Evolutionary conservation across 2,797 vertebrate genomes (phyloP), one percentile per base, ranked within the genome.

Genomic region (Micromesistius poutassou): DNA sequence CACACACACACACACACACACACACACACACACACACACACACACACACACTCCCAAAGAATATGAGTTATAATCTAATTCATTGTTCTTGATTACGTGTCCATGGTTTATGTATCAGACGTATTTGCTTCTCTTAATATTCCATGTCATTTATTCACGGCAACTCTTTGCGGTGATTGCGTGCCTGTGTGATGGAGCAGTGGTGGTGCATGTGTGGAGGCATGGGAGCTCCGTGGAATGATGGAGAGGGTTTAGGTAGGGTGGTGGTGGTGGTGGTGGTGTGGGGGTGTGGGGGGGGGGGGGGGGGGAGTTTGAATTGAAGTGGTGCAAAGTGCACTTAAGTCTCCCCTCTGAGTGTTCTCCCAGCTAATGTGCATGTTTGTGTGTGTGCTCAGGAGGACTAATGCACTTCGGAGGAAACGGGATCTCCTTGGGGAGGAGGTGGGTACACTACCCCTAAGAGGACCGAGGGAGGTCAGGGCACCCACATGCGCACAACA

Each of bases 391-490:
- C 40, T 96, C 95, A 97, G 95, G 85, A 95, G 95, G 86, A 95
- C 97, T 97, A 96, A 97, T 97, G 96, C 95, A 95, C 95, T 96
- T 94, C 95, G 87, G 92, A 97, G 95, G 96, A 98, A 97, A 96
- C 97, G 97, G 95, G 95, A 96, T 97, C 96, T 97, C 93, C 94
- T 98, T 91, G 94, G 96, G 96, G 95, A 95, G 28, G 94, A 98
- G 97, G 97, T 99, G 95, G 95, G 97, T 96, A 95, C 95, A 95
- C 92, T 96, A 95, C 95, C 95, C 93, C 93, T 96, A 95, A 94
- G 92, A 95, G 91, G 95, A 94, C 95, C 94, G 89, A 88, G 62
- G 83, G 90, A 92, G 89, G 91, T 89, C 91, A 93, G 91, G 91
- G 89, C 91, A 91, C 90, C 90, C 91, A 89, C 89, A 93, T 90